Base-by-base conservation (phyloP, 2,797 vertebrate species). In the Hydrolagus colliei region DNA sequence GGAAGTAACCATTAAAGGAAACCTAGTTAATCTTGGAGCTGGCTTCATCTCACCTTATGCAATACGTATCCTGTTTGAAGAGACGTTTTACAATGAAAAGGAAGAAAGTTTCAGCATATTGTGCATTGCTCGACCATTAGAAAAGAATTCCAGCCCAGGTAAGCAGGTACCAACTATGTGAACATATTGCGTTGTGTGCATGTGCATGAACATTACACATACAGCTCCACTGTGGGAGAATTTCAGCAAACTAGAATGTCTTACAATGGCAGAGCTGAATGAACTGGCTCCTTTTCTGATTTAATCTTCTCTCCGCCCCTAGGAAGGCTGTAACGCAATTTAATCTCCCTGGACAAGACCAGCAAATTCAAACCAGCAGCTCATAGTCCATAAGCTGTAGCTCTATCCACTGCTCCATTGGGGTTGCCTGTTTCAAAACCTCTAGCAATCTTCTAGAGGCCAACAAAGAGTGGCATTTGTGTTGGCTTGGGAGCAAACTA, bases 61-160 rank as follows among this genome's bases (percentile, higher is more conserved):
- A 0, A 91, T 98, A n/a, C 91, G 96, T 71, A 92, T 99, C 91
- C 94, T 99, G 87, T 99, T 99, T 87, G 98, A 99, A 90, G 97
- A 99, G 90, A 99, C 97, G 0, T 99, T 99, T 92, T 99, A 99
- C 93, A 99, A 98, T 35, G 95, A 97, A 73, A 95, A 92, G 90
- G 97, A 99, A 92, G 96, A 99, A 93, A 97, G 96, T 88, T 99
- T 96, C 93, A 98, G 95, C 90, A 95, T 98, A 87, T 88, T 98
- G 82, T 99, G 97, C 86, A 93, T 99, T 88, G 94, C 96, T 78
- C 92, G 96, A 82, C 95, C 94, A 0, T 35, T 95, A 90, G 94
- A 95, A 87, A 93, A 94, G 90, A 89, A 89, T 73, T 93, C 92
- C 84, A 91, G 85, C 65, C 88, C 91, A 90, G 91, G 94, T 95